Conservation (phyloP, 2,888 invertebrate species). For the Hypolimnas misippus region DNA sequence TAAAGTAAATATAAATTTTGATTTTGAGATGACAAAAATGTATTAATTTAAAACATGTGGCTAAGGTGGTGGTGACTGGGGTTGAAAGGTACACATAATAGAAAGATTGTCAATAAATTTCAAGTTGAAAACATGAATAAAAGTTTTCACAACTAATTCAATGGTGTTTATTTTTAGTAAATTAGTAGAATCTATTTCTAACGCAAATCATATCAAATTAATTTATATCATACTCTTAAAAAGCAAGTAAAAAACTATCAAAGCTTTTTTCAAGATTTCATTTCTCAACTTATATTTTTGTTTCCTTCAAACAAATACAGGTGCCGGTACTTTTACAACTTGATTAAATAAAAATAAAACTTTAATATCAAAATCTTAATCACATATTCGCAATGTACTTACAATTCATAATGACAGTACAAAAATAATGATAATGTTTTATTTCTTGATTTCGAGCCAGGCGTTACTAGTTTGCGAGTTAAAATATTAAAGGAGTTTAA, state of each 20-base stretch:
- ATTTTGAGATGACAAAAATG: background rate
- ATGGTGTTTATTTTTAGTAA: slow-evolving; percentile 6
- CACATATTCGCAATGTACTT: slow-evolving; percentile 43
- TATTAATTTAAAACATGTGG: background rate
- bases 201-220: no score
- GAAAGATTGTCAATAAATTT: background rate
- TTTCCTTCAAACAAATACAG: no score
- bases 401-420: slow-evolving; percentile 39
- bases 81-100: background rate
- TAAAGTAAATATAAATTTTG: no score
- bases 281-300: no score
- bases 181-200: no score
- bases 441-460: slow-evolving; percentile 44
- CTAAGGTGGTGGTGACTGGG: background rate
- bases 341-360: no score
- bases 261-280: no score
- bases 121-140: slow-evolving; percentile 6
- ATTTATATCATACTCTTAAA: no score
- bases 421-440: slow-evolving; percentile 52
- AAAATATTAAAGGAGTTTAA: slow-evolving; percentile 46
- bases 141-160: background rate
- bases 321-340: no score
- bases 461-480: slow-evolving; percentile 66
- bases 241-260: no score
- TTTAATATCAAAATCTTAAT: no score